A percentile compares a stretch with the other conserved stretches of the same genome.
Evolutionary conservation across 2,797 vertebrate genomes (phyloP).

Genomic region (Okamejei kenojei): DNA sequence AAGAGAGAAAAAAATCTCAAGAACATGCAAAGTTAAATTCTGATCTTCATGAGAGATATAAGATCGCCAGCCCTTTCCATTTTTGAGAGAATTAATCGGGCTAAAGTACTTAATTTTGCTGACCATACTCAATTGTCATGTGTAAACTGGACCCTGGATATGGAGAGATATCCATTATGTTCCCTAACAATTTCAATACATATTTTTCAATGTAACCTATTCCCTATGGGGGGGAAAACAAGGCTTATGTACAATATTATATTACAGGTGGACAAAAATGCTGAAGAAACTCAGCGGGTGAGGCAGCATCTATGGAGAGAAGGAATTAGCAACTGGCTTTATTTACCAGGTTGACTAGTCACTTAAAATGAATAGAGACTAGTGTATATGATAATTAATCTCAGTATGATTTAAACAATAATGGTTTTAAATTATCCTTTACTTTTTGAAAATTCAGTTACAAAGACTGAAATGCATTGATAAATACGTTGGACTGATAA

Average conservation of each 20-base stretch:
- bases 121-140: not conserved
- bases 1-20: not conserved
- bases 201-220: not conserved
- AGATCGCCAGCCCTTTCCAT: not conserved
- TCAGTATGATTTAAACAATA: not conserved
- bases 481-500: not conserved
- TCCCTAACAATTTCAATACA: not conserved
- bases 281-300: no score
- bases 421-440: no score
- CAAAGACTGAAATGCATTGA: not conserved
- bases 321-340: not conserved
- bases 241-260: not conserved
- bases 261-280: not conserved
- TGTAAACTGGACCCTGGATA: not conserved
- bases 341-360: not conserved
- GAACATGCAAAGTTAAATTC: not conserved
- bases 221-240: not conserved
- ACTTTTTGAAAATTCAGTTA: not conserved
- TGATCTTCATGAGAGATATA: not conserved
- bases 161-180: not conserved
- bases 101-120: not conserved
- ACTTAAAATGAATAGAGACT: not conserved
- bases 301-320: no score
- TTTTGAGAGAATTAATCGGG: not conserved
- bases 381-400: not conserved